phyloP scores from a whole-genome alignment of 2,888 invertebrate species.

The Chymomyza caudatula region DNA sequence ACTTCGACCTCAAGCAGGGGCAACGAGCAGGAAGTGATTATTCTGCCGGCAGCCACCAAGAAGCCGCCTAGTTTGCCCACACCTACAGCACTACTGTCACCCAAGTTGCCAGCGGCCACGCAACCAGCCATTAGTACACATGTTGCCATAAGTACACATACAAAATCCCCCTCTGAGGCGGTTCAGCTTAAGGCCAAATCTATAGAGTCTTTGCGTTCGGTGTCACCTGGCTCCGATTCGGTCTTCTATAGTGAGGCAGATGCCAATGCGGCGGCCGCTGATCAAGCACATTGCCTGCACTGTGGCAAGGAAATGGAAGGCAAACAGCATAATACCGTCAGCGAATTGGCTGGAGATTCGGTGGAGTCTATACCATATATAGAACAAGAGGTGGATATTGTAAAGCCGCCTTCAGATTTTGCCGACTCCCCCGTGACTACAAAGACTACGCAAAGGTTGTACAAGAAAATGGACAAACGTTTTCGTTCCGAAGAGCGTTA shows the following conservation, averaged over 20 bases:
- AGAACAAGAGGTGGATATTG: constrained; percentile 83
- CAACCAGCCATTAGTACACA: constrained; percentile 6
- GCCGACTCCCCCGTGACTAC: constrained; percentile 88
- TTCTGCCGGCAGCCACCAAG: not conserved
- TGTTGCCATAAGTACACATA: constrained; percentile 26
- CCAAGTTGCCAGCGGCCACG: constrained; percentile 25
- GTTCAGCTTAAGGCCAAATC: constrained; percentile 87
- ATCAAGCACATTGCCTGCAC: constrained; percentile 86
- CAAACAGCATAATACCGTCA: constrained; percentile 76
- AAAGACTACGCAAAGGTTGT: constrained; percentile 80
- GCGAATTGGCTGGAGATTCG: constrained; percentile 69
- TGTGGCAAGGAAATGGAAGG: constrained; percentile 89
- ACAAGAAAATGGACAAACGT: constrained; percentile 88
- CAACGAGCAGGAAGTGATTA: constrained; percentile 27
- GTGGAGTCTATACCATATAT: constrained; percentile 77
- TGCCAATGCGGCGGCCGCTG: constrained; percentile 79
- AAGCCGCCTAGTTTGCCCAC: constrained; percentile 62
- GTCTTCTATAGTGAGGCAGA: constrained; percentile 92
- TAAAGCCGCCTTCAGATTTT: constrained; percentile 92
- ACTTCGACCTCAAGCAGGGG: constrained; percentile 22
- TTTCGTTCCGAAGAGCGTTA: constrained; percentile 88
- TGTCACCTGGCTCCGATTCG: constrained; percentile 93
- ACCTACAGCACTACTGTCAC: constrained; percentile 48
- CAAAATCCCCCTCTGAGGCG: constrained; percentile 64
- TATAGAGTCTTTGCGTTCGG: constrained; percentile 91